Base-by-base conservation (phyloP, 1,140 invertebrate genomes). In the Eurosta solidaginis region DNA sequence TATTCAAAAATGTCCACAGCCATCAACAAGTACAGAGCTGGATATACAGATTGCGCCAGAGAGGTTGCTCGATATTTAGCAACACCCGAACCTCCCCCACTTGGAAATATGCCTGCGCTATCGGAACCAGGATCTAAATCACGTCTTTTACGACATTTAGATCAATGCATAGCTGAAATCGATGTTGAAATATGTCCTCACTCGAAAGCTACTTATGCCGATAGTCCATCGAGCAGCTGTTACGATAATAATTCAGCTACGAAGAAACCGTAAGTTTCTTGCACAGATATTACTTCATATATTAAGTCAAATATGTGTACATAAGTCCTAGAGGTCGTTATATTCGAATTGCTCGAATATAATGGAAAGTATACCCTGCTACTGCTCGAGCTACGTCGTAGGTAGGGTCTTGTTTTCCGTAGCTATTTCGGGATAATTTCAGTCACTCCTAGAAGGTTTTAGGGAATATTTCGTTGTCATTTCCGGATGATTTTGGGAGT, bases 31-130 rank as follows among this genome's bases (percentile, higher is more conserved):
- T 91, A 91, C 81, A 86, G 89, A 73, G 92, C 93, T 40, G 95
- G 95, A 1, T 96, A 94, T 87, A 91, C 93, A 82, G 95, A 96
- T 87, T 96, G 95, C 83, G 93, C 94, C 0, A 88, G 92, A 78
- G 94, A 96, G 90, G 89, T 92, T 29, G 92, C 92, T 44, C 89
- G 92, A 2, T 93, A 92, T 80, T 84, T 93, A 77, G 91, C 92
- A 80, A 92, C 92, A 0, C 92, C 92, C 5, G 92, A 93, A 79
- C 84, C 84, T 0, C 90, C 91, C 54, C 90, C 90, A n/a, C 88
- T 90, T 17, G 90, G 91, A n/a, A 92, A 91, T 77, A 91, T 92
- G 40, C 91, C 91, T 75, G 90, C 91, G 5, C 80, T 91, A 52
- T 89, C 92, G 63, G 94, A 95, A 76, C 89, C 91, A 0, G 91